Conservation (phyloP, 2,113 vertebrate genomes). For the Emberiza fucata region DNA sequence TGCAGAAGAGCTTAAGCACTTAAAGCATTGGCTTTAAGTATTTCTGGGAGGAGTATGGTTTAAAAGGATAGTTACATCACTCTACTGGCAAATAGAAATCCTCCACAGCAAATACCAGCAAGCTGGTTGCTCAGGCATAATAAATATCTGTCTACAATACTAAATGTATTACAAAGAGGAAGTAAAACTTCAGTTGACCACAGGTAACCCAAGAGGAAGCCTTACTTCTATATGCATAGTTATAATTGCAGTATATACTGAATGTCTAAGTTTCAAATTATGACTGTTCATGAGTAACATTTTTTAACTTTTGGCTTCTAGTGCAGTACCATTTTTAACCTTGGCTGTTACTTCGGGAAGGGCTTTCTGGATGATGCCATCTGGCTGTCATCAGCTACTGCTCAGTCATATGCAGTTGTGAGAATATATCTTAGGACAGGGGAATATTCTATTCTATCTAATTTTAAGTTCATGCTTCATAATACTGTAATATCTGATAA, state of each 20-base stretch:
- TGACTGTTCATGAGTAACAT: neutral
- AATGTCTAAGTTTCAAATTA: neutral
- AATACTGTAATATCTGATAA: neutral
- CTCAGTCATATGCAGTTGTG: neutral
- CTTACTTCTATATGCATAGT: neutral
- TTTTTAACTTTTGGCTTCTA: neutral
- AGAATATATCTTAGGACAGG: neutral
- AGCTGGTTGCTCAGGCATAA: neutral
- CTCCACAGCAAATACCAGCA: neutral
- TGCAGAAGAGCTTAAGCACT: neutral
- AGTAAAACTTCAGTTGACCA: neutral
- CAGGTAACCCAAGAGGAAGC: neutral
- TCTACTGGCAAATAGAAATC: neutral
- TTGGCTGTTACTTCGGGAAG: neutral
- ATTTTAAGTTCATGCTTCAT: neutral
- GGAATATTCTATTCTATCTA: neutral
- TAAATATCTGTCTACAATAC: neutral
- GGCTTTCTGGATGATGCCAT: conserved; percentile 14
- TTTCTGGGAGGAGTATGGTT: neutral
- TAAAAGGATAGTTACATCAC: neutral
- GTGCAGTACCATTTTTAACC: conserved; percentile 32
- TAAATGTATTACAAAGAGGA: neutral
- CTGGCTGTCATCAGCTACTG: conserved; percentile 20
- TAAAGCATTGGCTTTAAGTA: neutral
- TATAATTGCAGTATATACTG: neutral